Evolutionary conservation across 1,140 invertebrate species (phyloP), one percentile per base, ranked within the genome.

Genomic region (Caenorhabditis latens): DNA sequence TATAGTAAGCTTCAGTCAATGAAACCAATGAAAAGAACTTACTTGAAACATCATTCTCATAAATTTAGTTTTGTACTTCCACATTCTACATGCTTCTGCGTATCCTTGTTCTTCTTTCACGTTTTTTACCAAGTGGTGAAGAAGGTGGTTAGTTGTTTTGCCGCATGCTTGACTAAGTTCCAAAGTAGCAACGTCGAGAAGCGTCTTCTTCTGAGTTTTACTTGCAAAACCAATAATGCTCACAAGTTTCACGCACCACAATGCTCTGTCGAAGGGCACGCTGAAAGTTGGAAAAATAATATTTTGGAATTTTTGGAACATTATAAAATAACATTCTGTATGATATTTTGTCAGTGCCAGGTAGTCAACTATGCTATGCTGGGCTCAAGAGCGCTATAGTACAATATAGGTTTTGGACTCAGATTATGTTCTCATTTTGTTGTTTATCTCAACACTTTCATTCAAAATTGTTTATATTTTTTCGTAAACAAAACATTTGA

Each of bases 191-290:
- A 79, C 46, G 46, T 79, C 71, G n/a, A 79, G 71, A 14, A 79
- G 19, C 21, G 71, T 24, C 19, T 79, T 79, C 46, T 79, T 79
- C n/a, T 79, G 71, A 21, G 71, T 53, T 53, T 79, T 79, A 14
- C n/a, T 53, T n/a, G 71, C 19, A 13, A 57, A 63, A 21, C 14
- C 21, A 14, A 84, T 24, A 4, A 84, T 43, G 19, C 57, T 24
- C 2, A 21, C 8, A 6, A 63, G 46, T 43, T 85, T 58, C 1
- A 79, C 46, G 8, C 43, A 57, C 84, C 84, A 85, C 5, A 85
- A 4, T n/a, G 84, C 84, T 4, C 84, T 65, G 43, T 53, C 40
- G 13, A 21, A 43, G 14, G 19, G 58, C 9, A 85, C 24, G 9
- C 84, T 85, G 65, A 42, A 84, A 63, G 13, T 58, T 58, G 4